Conservation (phyloP, 2,888 invertebrate species). For the Erebia ligea region DNA sequence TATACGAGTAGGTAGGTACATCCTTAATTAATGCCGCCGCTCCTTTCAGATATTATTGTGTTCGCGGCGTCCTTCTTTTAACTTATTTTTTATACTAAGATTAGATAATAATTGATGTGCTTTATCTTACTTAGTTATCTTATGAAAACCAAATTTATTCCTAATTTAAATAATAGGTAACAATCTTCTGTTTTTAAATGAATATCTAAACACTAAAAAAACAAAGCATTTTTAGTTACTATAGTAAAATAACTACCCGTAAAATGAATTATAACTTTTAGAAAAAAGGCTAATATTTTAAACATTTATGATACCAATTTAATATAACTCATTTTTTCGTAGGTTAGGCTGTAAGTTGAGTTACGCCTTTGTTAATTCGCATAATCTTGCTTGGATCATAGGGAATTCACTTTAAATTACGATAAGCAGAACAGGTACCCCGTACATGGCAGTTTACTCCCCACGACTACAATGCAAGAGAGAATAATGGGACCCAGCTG, state of each 20-base stretch:
- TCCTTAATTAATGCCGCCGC: slow-evolving; percentile 74
- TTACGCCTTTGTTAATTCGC: not conserved
- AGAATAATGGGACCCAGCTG: slow-evolving; percentile 81
- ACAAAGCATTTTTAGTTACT: no score
- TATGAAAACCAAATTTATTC: not conserved
- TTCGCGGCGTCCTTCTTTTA: slow-evolving; percentile 56
- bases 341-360: not conserved
- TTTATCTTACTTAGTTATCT: slow-evolving; percentile 40
- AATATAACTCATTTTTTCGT: not conserved
- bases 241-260: no score
- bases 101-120: slow-evolving; percentile 46
- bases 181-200: not conserved
- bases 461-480: slow-evolving; percentile 67
- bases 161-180: not conserved
- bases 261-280: no score
- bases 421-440: slow-evolving; percentile 62
- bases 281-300: no score
- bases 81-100: slow-evolving; percentile 48
- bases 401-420: slow-evolving; percentile 52
- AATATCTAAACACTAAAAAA: no score
- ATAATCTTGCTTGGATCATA: slow-evolving; percentile 44
- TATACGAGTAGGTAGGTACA: slow-evolving; percentile 50
- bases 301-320: not conserved
- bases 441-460: slow-evolving; percentile 57
- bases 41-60: slow-evolving; percentile 59